These are phyloP conservation scores for Cephalopachus bancanus DNA, from an alignment of 2,797 vertebrate genomes.

Conservation along the genomic window DNA sequence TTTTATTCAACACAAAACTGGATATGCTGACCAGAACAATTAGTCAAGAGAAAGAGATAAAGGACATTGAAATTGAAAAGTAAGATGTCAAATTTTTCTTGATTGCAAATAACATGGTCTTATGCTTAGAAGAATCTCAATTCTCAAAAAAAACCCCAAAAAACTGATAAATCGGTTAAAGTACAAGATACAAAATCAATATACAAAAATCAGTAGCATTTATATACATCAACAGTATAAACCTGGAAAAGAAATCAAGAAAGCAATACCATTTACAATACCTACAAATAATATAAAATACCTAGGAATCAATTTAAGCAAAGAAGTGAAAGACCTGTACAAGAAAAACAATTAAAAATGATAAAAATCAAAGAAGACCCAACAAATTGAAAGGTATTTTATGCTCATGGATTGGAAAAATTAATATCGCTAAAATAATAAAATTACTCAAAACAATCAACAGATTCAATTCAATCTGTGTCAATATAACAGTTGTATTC, in stretches of 20 bases:
- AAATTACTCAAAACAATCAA: not conserved
- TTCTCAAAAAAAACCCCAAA: not conserved
- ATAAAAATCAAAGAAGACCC: not conserved
- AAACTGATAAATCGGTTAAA: not conserved
- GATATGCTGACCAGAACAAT: not conserved
- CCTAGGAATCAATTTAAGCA: not conserved
- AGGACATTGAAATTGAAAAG: not conserved
- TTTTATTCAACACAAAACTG: not conserved
- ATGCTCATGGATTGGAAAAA: not conserved
- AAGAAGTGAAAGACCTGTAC: not conserved
- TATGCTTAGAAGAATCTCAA: not conserved
- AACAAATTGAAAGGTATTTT: not conserved
- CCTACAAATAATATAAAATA: not conserved
- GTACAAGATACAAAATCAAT: not conserved
- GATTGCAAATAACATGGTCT: not conserved
- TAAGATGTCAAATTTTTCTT: not conserved
- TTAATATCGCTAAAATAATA: not conserved
- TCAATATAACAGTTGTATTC: not conserved
- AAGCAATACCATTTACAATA: not conserved
- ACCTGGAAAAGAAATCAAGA: not conserved
- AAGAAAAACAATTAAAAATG: not conserved
- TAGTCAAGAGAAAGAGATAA: not conserved
- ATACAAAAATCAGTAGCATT: not conserved
- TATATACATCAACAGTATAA: not conserved
- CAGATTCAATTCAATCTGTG: not conserved